phyloP scores from a whole-genome alignment of 2,113 vertebrate genomes.

The Cyanoramphus novaezelandiae region DNA sequence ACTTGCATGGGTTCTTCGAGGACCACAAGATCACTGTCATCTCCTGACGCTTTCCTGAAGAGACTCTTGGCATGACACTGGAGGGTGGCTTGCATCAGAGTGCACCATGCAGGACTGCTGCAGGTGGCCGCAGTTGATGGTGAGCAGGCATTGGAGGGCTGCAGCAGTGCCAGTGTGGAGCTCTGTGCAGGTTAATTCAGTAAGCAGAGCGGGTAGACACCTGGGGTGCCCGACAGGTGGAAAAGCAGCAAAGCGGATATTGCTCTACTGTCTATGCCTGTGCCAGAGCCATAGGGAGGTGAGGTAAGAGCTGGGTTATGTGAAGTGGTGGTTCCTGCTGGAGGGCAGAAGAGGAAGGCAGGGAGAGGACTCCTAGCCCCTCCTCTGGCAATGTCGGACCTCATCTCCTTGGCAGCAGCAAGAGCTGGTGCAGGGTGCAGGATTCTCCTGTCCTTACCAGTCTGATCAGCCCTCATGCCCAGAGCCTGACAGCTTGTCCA shows the following conservation, averaged over 20 bases:
- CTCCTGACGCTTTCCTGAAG: not conserved
- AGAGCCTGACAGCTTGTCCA: not conserved
- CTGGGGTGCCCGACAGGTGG: not conserved
- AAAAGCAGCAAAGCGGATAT: not conserved
- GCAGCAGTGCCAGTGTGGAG: not conserved
- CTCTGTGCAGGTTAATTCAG: not conserved
- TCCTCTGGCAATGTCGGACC: not conserved
- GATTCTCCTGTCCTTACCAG: not conserved
- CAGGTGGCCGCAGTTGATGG: not conserved
- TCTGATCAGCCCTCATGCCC: not conserved
- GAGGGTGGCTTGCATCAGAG: not conserved
- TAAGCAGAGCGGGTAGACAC: not conserved
- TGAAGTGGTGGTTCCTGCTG: not conserved
- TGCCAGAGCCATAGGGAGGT: not conserved
- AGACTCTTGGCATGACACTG: not conserved
- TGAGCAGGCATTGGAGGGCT: not conserved
- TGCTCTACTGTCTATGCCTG: not conserved
- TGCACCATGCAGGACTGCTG: accelerated
- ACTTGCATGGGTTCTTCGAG: not conserved
- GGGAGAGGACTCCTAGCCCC: not conserved
- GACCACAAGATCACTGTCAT: not conserved
- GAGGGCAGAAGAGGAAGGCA: not conserved
- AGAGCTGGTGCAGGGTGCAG: not conserved
- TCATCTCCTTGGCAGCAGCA: not conserved
- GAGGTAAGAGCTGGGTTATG: not conserved